Evolutionary conservation across 2,888 invertebrate species (phyloP).

Genomic region (Eristalis intricaria): DNA sequence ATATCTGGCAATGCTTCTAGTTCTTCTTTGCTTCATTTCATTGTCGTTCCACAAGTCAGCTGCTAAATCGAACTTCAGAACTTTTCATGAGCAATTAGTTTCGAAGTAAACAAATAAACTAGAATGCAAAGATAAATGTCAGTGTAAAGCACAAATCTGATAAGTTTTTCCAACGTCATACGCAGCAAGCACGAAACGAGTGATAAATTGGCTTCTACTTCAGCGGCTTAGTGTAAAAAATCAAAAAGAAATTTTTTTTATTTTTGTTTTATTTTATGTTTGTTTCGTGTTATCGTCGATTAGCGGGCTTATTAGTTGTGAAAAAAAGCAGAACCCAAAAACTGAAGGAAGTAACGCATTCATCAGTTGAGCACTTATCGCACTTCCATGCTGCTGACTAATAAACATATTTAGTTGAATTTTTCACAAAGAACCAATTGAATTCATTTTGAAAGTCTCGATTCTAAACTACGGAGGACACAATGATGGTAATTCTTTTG

Average conservation of each 20-base stretch:
- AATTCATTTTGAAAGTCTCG: constrained; percentile 2
- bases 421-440: constrained; percentile 24
- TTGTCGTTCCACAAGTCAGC: constrained; percentile 31
- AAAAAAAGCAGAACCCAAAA: not conserved
- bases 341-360: not conserved
- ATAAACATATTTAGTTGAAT: constrained; percentile 36
- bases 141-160: constrained; percentile 23
- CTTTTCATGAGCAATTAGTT: constrained; percentile 18
- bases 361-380: constrained; percentile 46
- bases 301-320: not conserved
- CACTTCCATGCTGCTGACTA: constrained; percentile 50
- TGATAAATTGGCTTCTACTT: constrained; percentile 31
- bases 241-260: constrained; percentile 43
- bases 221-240: constrained; percentile 49
- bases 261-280: constrained; percentile 67
- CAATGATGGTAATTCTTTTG: constrained; percentile 61
- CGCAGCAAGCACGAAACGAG: constrained; percentile 44
- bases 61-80: constrained; percentile 42
- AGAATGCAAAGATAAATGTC: constrained; percentile 58
- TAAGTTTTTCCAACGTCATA: constrained; percentile 69
- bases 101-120: constrained; percentile 63
- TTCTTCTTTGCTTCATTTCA: not conserved
- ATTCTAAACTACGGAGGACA: not conserved
- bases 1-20: constrained; percentile 3
- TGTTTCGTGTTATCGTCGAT: constrained; percentile 50